Evolutionary conservation across 1,140 invertebrate genomes (phyloP), one percentile per base, ranked within the genome.

Genomic region (Brachionus paranguensis): DNA sequence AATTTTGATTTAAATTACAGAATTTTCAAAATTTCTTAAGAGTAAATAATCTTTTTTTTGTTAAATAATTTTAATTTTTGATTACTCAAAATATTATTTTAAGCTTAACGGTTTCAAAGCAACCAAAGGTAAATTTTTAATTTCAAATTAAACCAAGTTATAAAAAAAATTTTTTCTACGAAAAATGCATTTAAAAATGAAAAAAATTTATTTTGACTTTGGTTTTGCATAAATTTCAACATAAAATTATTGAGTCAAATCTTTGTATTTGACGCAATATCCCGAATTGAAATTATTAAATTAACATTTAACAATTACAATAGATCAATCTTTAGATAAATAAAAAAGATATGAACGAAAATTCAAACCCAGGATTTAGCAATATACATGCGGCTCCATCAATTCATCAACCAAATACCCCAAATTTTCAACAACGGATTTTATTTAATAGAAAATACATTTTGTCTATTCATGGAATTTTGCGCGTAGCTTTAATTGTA

Each of bases 371-470:
- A 12, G 64, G 33, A 45, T 81, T 81, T 68, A 81, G 53, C 20
- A 68, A 64, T 68, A 47, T 81, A 41, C 50, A 81, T 24, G 60
- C n/a, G 14, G 33, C 27, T 24, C 78, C 78, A 68, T 45, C 78
- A 4, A 53, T 81, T 17, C 78, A 81, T 45, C 78, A 81, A 14
- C 53, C 78, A 14, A 64, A 24, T n/a, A 1, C 37, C 3, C 41
- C 78, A 8, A 64, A 43, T 41, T 47, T 47, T 76, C 78, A 41
- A 27, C 78, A 81, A 60, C 11, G 78, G 2, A 81, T 81, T 27
- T 24, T 81, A 14, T 68, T 81, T 24, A 81, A 81, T 47, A 81
- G 43, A 81, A 81, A 81, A 8, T 81, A 64, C 43, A 33, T 81
- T 17, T n/a, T 64, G 4, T 81, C 78, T 1, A 64, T 81, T 64